Conservation (phyloP, 2,797 vertebrate genomes). For the Spondyliosoma cantharus region DNA sequence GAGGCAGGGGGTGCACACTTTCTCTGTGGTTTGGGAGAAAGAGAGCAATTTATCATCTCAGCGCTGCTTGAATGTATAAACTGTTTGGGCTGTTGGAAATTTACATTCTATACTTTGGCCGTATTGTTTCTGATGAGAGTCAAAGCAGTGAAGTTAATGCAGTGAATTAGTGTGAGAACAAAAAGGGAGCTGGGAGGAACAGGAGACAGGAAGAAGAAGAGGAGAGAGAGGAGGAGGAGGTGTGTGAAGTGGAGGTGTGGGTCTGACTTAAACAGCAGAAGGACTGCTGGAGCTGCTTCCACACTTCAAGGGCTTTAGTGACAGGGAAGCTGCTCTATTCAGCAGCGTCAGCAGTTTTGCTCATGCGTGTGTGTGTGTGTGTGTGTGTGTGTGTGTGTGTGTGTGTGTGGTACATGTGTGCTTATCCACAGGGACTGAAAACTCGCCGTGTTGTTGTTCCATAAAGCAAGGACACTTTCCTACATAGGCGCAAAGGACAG, state of each 20-base stretch:
- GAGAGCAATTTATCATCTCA: conserved; percentile 70
- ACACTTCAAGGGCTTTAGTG: conserved; percentile 84
- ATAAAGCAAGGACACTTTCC: conserved; percentile 79
- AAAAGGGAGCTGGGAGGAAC: conserved; percentile 53
- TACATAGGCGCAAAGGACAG: conserved; percentile 73
- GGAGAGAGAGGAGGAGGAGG: conserved; percentile 27
- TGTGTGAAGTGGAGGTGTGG: conserved; percentile 48
- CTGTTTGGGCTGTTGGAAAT: conserved; percentile 65
- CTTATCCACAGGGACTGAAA: conserved; percentile 76
- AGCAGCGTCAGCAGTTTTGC: conserved; percentile 78
- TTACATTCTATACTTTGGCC: conserved; percentile 66
- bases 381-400: conserved; percentile 40
- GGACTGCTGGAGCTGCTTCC: conserved; percentile 75
- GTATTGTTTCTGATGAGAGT: conserved; percentile 59
- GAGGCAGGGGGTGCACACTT: conserved; percentile 47
- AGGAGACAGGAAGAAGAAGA: conserved; percentile 41
- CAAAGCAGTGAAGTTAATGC: conserved; percentile 65
- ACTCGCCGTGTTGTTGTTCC: conserved; percentile 72
- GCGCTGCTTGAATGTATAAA: conserved; percentile 50
- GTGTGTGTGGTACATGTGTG: conserved; percentile 58
- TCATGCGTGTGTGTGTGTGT: conserved; percentile 39
- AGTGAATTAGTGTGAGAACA: conserved; percentile 67
- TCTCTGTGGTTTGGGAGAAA: conserved; percentile 47
- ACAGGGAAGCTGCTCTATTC: conserved; percentile 77
- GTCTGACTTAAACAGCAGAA: conserved; percentile 74